Evolutionary conservation across 2,797 vertebrate genomes (phyloP), one percentile per base, ranked within the genome.

Genomic region (Leptatherina wallacei): DNA sequence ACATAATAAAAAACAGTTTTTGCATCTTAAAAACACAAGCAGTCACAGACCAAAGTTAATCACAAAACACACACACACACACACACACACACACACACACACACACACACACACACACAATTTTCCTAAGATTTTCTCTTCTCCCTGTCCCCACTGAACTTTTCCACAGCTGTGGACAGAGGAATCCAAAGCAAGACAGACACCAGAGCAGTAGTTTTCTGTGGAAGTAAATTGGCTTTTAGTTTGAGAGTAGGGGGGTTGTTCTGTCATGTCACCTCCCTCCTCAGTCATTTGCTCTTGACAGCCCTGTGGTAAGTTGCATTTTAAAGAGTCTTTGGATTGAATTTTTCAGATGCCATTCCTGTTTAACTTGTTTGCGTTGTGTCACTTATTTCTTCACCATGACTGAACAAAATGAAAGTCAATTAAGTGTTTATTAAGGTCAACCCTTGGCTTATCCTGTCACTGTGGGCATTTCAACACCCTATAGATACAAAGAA

Each of bases 291-390:
- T 92, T 92, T 89, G 80, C 86, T 85, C 78, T 57, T 77, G 77
- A 84, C 85, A 84, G 84, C 88, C 83, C 90, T 88, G 87, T 91
- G 87, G 89, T 88, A 89, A 91, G 90, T 81, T 83, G 89, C 85
- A 88, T 92, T 85, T 89, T 87, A 89, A 90, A 81, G 76, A 82
- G 88, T 80, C 77, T 75, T 68, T 56, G 80, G 77, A 68, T 86
- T 64, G 87, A 85, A 92, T 93, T 80, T 92, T 92, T 92, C 67
- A 77, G 81, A 93, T 92, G 89, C 89, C 91, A 86, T 90, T 91
- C 86, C 84, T 63, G 90, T 92, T 92, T 91, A 90, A 86, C 83
- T 84, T 88, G 88, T 92, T 91, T 89, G 85, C 58, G 32, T 87
- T 68, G 83, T 91, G 90, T 89, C 90, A 87, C 85, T 87, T 88